Evolutionary conservation across 2,797 vertebrate species (phyloP), one percentile per base, ranked within the genome.

Genomic region (Spinibarbus caldwelli): DNA sequence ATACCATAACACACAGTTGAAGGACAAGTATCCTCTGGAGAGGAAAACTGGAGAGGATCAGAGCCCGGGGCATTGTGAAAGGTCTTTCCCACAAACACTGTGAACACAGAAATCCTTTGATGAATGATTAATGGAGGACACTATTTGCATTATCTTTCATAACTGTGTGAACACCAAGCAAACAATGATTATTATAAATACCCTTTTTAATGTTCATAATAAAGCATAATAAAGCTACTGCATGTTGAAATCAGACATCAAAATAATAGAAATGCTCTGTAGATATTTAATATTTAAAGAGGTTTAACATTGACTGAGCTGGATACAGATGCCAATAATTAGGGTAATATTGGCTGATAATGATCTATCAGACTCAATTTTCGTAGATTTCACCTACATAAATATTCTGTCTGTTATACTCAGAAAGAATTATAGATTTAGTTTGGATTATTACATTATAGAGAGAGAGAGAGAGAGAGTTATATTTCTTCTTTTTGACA

Each of bases 1-100:
- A 8, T 89, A 92, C 91, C 83, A 88, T 84, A 11, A 86, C 38
- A 71, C 73, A 84, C 6, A 86, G 78, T 12, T 75, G 83, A 78
- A 88, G 66, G 7, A 88, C 23, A 41, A 90, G 78, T 76, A 85
- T 87, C 73, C 78, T 80, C 79, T 86, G 82, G 70, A 89, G 62
- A 34, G 67, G 41, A 54, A 45, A 34, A 41, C 76, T 21, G 26
- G 41, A 52, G 70, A 54, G 78, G 23, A 47, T 49, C 23, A 41
- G 43, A 36, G 70, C 62, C 62, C 15, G 52, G 70, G 71, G 82
- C 89, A 91, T 91, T 66, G 78, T 71, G 43, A 82, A 62, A 41
- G 49, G 26, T 84, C 45, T 79, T 66, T 80, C 59, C 52, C 57
- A 72, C 21, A 17, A 41, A 78, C 68, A 66, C 85, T 88, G 67